A percentile compares a stretch with the other conserved stretches of the same genome.
Evolutionary conservation across 2,888 invertebrate species (phyloP).

Genomic region (Hydriomena furcata): DNA sequence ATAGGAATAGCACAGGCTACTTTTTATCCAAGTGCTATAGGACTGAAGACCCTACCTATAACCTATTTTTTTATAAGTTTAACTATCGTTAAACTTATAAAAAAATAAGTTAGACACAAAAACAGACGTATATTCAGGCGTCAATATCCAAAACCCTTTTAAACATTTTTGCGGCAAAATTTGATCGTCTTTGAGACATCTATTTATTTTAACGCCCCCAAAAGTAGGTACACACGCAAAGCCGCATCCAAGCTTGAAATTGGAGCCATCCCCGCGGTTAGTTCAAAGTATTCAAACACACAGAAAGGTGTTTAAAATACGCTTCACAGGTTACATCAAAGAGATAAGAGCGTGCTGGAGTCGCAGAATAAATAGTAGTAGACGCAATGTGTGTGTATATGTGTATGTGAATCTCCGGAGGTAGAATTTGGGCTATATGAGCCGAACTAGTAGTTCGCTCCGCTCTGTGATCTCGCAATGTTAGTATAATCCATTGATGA

Average conservation of each 20-base stretch:
- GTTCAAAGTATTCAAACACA: conserved; percentile 35
- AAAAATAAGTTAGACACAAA: no score
- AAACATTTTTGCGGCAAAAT: conserved; percentile 1
- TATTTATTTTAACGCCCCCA: conserved; percentile 14
- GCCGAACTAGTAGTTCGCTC: no score
- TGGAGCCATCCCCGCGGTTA: conserved; percentile 38
- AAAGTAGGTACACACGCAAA: neutral
- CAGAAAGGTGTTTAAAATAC: conserved; percentile 53
- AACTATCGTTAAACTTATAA: no score
- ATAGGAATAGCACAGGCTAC: no score
- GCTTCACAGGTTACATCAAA: conserved; percentile 51
- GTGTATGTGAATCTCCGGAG: neutral
- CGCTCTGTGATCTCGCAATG: no score
- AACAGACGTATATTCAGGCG: neutral
- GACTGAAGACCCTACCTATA: no score
- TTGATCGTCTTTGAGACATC: conserved; percentile 2
- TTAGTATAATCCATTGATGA: no score
- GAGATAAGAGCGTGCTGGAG: conserved; percentile 34
- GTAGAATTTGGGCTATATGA: no score
- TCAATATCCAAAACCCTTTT: neutral
- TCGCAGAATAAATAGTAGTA: conserved; percentile 8
- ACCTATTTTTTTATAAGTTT: no score
- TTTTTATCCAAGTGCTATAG: no score
- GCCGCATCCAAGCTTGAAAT: conserved; percentile 45
- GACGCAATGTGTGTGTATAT: neutral